Conservation (phyloP, 2,797 vertebrate genomes). For the Allobates femoralis region DNA sequence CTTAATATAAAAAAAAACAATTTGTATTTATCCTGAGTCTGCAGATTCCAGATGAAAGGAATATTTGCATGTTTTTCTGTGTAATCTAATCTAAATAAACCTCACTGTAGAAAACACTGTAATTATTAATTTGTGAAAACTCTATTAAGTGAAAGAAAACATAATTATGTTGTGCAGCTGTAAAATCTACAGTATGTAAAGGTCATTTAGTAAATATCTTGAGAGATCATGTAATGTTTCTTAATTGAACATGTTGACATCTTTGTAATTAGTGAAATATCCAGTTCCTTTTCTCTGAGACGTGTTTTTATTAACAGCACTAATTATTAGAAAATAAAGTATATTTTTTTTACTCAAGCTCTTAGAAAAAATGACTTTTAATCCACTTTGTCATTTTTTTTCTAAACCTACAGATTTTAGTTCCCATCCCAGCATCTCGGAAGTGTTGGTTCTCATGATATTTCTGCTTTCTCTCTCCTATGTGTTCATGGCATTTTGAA, state of each 20-base stretch:
- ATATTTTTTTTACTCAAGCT: not conserved
- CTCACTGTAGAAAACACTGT: not conserved
- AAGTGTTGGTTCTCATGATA: too few relatives aligned
- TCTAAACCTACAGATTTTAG: too few relatives aligned
- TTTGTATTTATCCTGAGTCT: not conserved
- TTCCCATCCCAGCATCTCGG: too few relatives aligned
- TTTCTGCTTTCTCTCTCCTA: too few relatives aligned
- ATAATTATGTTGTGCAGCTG: conserved; percentile 24
- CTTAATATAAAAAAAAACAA: too few relatives aligned
- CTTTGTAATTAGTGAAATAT: conserved; percentile 12
- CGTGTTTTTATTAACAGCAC: not conserved
- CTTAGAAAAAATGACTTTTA: not conserved
- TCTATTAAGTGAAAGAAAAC: conserved; percentile 6
- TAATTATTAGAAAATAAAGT: conserved; percentile 4
- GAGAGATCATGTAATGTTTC: conserved; percentile 11
- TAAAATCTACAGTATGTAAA: conserved; percentile 17
- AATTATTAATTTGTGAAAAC: not conserved
- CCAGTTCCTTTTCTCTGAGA: not conserved
- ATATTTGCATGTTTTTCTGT: not conserved
- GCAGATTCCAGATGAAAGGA: not conserved
- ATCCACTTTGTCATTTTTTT: conserved; percentile 5
- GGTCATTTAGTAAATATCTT: conserved; percentile 30
- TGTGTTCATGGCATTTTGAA: too few relatives aligned
- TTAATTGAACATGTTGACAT: conserved; percentile 7
- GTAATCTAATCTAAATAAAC: not conserved